Conservation (phyloP, 2,113 vertebrate genomes). For the Corythoichthys haematopterus region DNA sequence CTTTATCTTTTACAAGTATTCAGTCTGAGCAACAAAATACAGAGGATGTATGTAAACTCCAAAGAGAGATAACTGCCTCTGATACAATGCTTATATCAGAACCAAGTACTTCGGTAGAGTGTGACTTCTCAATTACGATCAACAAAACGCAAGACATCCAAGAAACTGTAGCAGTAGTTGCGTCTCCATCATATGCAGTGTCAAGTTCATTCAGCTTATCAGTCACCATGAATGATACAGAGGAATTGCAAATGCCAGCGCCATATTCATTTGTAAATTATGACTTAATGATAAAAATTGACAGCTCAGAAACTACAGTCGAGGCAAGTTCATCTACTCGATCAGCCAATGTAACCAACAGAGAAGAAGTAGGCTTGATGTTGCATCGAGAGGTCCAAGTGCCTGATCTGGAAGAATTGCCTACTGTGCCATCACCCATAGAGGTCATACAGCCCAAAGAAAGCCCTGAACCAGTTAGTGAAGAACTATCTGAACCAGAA, state of each 20-base stretch:
- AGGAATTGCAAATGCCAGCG: neutral
- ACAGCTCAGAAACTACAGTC: neutral
- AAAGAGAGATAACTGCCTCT: neutral
- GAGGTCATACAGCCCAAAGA: neutral
- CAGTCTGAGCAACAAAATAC: neutral
- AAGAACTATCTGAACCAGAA: neutral
- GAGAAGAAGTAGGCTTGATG: neutral
- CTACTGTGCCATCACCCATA: neutral
- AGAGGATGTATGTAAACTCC: neutral
- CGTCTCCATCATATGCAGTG: neutral
- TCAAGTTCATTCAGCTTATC: conserved; percentile 4
- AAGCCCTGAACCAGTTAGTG: neutral
- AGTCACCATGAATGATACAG: conserved; percentile 1
- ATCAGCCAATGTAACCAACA: neutral
- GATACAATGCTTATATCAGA: neutral
- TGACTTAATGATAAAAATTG: conserved; percentile 3
- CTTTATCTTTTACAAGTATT: neutral
- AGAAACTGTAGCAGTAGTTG: conserved; percentile 2
- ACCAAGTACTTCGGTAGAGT: neutral
- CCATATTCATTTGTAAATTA: neutral
- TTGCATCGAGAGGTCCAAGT: neutral
- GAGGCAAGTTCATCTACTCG: neutral
- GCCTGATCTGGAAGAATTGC: neutral
- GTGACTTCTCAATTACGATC: neutral
- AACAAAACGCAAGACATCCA: neutral